These are phyloP conservation scores for Gymnarchus niloticus DNA, from an alignment of 2,113 vertebrate species.

Conservation along the genomic window DNA sequence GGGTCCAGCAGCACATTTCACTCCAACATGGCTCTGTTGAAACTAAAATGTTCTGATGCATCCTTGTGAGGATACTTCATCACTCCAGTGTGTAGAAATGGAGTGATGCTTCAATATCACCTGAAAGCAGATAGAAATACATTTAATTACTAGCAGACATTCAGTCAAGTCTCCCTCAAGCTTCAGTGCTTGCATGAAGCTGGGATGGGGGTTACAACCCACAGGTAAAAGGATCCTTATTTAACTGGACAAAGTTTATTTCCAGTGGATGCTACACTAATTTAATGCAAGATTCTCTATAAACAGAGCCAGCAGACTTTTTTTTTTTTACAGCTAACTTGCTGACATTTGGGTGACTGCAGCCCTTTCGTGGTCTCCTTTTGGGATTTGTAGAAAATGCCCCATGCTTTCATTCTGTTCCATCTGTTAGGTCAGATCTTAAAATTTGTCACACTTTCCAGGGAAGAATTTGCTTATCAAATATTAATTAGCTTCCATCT, in stretches of 20 bases:
- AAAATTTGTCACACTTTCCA: neutral
- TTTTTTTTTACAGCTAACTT: neutral
- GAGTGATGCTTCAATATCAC: neutral
- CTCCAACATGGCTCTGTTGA: neutral
- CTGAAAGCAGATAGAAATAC: neutral
- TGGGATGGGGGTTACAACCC: neutral
- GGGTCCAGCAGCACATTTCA: neutral
- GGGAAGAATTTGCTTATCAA: neutral
- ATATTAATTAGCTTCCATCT: conserved; percentile 1
- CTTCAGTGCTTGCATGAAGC: neutral
- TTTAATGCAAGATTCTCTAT: neutral
- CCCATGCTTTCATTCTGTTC: neutral
- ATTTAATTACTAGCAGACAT: neutral
- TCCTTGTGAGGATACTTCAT: neutral
- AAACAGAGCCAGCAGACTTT: neutral
- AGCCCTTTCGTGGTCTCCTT: neutral
- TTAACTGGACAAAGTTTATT: neutral
- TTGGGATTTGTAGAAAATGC: neutral
- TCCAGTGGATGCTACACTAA: neutral
- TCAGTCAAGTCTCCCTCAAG: neutral
- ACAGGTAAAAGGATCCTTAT: neutral
- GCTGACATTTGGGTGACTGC: neutral
- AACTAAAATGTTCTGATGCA: neutral
- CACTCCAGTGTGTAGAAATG: neutral
- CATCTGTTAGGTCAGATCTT: conserved; percentile 12